Evolutionary conservation across 2,888 invertebrate genomes (phyloP), one percentile per base, ranked within the genome.

Genomic region (Brachylomia viminalis): DNA sequence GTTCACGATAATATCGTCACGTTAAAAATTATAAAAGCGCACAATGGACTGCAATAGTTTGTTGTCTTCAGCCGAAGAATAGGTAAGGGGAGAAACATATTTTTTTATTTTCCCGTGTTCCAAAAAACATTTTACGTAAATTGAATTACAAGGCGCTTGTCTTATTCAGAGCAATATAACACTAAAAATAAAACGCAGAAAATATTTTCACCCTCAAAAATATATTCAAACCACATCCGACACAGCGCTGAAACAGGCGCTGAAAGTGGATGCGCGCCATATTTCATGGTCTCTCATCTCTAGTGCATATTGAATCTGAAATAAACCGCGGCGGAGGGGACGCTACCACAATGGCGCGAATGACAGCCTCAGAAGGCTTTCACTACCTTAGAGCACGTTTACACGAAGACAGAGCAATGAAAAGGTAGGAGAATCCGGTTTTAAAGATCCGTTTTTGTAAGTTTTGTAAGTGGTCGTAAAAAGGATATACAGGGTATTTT

Each of bases 281-380:
- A 94, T 95, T 93, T 95, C 92, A 93, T 89, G 91, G 91, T 89
- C 90, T 90, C 88, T 88, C 89, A 92, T 92, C 93, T 93, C 93
- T 93, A 94, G 95, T 95, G 95, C 95, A 95, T 95, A 96, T 95
- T 96, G 95, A 95, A 95, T 95, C 94, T 93, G 93, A 95, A 95
- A 95, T 95, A 95, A 94, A 93, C 94, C 93, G 89, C 92, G 91
- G 87, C 84, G 90, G 92, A 94, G 95, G 95, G 94, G 93, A 91
- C 90, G 87, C 89, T n/a, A 91, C 91, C 90, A 94, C 94, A 94
- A 94, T 94, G 89, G 92, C 89, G 92, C 91, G 93, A 94, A 93
- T 94, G 95, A 95, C 95, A 94, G 92, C 92, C 90, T 87, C 90
- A 85, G 89, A 92, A 92, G 89, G 91, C 92, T 92, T 92, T 89